Evolutionary conservation across 1,140 invertebrate species (phyloP), one percentile per base, ranked within the genome.

Genomic region (Panagrolaimus sp.): DNA sequence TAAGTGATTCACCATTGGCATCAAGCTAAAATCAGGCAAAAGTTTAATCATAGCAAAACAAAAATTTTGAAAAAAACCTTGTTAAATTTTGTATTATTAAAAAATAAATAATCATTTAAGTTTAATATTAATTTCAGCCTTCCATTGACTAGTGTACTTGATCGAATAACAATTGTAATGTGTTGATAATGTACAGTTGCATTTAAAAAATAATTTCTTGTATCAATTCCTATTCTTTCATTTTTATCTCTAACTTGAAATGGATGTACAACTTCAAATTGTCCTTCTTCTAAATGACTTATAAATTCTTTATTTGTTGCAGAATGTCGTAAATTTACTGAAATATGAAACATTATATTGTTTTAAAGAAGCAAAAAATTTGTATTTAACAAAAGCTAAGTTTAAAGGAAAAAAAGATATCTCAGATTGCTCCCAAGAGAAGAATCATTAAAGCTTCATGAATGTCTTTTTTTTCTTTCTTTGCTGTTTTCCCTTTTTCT

Each of bases 191-290:
- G 79, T 61, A 73, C 72, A 45, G 73, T 73, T 23, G 71, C 73
- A 48, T 83, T 83, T 9, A 83, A 63, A 62, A 81, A 81, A 65
- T 81, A 79, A 47, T 81, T 79, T 8, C 72, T 74, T 9, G 79
- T 81, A 53, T 81, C 78, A 51, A 81, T 81, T n/a, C 79, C 81
- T 23, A 81, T 83, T 48, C 79, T 65, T 61, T 81, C 79, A 67
- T 82, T 83, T 57, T 82, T 81, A 27, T 81, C 79, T 8, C 79
- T 76, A 14, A 81, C 71, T 79, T 81, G 79, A 65, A 81, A 81
- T 1, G 79, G 79, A 72, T 81, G 75, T n/a, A 81, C 82, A 43
- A 81, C 71, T 51, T 78, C 72, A 57, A 68, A 77, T 13, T 69
- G 68, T 25, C 45, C 27, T 48, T 83, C 77, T 51, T 74, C 69